Conservation (phyloP, 2,113 vertebrate species). For the Pithys albifrons region DNA sequence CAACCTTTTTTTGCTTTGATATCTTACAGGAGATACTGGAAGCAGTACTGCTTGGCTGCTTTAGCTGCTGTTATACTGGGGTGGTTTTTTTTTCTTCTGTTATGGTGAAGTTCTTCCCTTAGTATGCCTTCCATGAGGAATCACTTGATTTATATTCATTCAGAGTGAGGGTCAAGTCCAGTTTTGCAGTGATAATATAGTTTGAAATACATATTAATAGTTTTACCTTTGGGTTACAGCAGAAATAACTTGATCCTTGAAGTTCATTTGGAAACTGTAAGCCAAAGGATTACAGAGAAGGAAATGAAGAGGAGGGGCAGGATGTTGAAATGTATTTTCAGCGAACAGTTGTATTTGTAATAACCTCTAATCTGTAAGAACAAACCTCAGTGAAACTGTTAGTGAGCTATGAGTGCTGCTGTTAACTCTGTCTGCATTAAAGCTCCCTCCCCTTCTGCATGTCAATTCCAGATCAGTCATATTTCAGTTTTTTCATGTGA, state of each 20-base stretch:
- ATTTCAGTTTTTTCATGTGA: background rate
- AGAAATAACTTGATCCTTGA: background rate
- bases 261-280: background rate
- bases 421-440: background rate
- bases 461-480: background rate
- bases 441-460: background rate
- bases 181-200: background rate
- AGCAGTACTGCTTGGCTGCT: background rate
- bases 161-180: background rate
- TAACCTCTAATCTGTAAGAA: background rate
- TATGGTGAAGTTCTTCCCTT: background rate
- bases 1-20: slow-evolving; percentile 5
- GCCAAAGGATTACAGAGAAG: background rate
- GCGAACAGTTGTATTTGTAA: background rate
- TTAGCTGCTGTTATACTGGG: background rate
- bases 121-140: background rate
- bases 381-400: background rate
- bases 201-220: background rate
- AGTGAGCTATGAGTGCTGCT: background rate
- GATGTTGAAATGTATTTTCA: slow-evolving; percentile 18
- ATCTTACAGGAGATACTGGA: background rate
- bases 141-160: background rate
- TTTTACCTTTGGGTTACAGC: background rate
- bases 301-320: slow-evolving; percentile 2
- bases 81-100: background rate